Base-by-base conservation (phyloP, 2,888 invertebrate genomes). In the Merodon equestris region DNA sequence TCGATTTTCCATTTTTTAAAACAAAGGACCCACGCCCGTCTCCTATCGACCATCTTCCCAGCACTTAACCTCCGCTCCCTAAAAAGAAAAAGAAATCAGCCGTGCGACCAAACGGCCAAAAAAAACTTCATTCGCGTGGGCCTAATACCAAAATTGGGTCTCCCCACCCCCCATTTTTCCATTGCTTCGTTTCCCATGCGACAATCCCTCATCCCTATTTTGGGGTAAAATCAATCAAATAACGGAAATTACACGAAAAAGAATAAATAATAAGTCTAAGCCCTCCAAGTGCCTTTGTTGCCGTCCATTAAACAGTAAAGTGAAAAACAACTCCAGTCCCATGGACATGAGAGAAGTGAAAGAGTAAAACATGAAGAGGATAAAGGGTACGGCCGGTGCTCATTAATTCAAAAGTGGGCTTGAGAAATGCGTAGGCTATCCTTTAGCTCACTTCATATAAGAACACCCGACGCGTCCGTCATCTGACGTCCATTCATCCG, bases 401-500 rank as follows among this genome's bases (percentile, higher is more conserved):
- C 68, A 74, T 74, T 74, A 74, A 74, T 63, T 74, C 68, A 74
- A 50, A 68, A 61, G 74, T 74, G 68, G 68, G 74, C 68, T 57
- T 13, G 42, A 60, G 60, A 74, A 74, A 48, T 34, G 73, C 74
- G 74, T 74, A 61, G 74, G 74, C 74, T 50, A 68, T 56, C 50
- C 44, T 54, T 67, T 58, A 9, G 12, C 15, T 36, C 47, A 10
- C 54, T 70, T 27, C 44, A 64, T 48, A 19, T 40, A 19, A 38
- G 53, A 66, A 58, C 53, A 73, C 53, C 51, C 58, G n/a, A n/a
- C n/a, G n/a, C n/a, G n/a, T n/a, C 3, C 27, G 27, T 27, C 27
- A 2, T 2, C 7, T 18, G 1, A 15, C 42, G 58, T 58, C 48
- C 27, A 13, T 48, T 18, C 14, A 12, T 42, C 42, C 42, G 9